Base-by-base conservation (phyloP, 2,797 vertebrate genomes). In the Semaprochilodus insignis region DNA sequence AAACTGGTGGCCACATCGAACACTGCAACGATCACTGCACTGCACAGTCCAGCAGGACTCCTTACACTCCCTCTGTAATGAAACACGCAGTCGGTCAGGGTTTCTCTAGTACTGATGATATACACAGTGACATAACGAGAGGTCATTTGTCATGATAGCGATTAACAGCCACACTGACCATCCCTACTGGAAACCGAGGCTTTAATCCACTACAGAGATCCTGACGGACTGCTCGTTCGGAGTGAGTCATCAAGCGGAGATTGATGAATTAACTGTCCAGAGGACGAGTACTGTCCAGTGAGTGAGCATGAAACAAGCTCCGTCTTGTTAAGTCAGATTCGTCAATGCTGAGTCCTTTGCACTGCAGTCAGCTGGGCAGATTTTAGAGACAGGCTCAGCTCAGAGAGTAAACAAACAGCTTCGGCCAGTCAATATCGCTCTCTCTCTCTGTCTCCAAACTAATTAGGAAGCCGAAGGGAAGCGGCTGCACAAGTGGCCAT, bases 401-500 rank as follows among this genome's bases (percentile, higher is more conserved):
- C 70, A 71, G 72, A 65, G 60, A 87, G 74, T 76, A 90, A 92
- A 91, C 81, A 88, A 87, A 88, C 84, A 84, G 87, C 73, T 87
- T 80, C 51, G 88, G 77, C 72, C 55, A 79, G 90, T 93, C 85
- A 82, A 93, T 91, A 89, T 52, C 51, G 0, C 19, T 25, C 21
- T 23, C 21, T 23, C 59, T 25, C 55, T 82, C 77, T 69, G 83
- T 85, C 83, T 86, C 81, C 73, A 59, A 83, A 83, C 85, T 90
- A 90, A 91, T 93, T 92, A 92, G 88, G 86, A 88, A 72, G 70
- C 16, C 77, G 76, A 86, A 40, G 66, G 31, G 88, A 89, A 90
- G 89, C 84, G 81, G 85, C 86, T 59, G 31, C 79, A 81, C 34
- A 59, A 62, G 63, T 67, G 57, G 65, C 84, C 44, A 13, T 70